Evolutionary conservation across 1,140 invertebrate genomes (phyloP).

Genomic region (Drosophila bocqueti): DNA sequence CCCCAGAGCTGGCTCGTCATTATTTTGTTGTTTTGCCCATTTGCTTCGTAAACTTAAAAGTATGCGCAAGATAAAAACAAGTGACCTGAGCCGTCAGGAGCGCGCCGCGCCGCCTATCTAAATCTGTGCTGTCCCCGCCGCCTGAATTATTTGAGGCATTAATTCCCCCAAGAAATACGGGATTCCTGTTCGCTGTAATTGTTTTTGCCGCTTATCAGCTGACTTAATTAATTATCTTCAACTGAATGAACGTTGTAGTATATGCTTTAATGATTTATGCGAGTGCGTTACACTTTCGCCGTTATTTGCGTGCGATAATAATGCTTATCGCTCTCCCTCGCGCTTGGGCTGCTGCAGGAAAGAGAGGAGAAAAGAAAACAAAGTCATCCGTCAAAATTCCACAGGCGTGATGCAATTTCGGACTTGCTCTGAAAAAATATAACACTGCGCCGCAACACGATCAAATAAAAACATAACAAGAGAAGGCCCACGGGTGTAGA

Average conservation of each 20-base stretch:
- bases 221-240: conserved; percentile 70
- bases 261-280: conserved; percentile 27
- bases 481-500: conserved; percentile 32
- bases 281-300: conserved; percentile 35
- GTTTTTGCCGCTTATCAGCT: conserved; percentile 54
- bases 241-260: conserved; percentile 34
- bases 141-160: conserved; percentile 42
- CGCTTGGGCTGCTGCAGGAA: conserved; percentile 22
- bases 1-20: conserved; percentile 31
- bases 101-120: conserved; percentile 36
- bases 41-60: conserved; percentile 52
- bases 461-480: conserved; percentile 43
- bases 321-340: conserved; percentile 47
- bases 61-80: conserved; percentile 41
- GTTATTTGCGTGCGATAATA: conserved; percentile 55
- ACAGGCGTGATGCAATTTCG: conserved; percentile 69
- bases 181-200: conserved; percentile 10
- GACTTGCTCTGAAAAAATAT: conserved; percentile 12
- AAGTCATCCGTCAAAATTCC: conserved; percentile 62
- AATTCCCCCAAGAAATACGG: conserved; percentile 27
- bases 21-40: conserved; percentile 71
- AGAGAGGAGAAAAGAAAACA: conserved; percentile 13
- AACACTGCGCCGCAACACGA: conserved; percentile 16
- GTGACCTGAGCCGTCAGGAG: conserved; percentile 9
- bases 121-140: conserved; percentile 39